Conservation (phyloP, 2,888 invertebrate species). For the Saturnia pavonia region DNA sequence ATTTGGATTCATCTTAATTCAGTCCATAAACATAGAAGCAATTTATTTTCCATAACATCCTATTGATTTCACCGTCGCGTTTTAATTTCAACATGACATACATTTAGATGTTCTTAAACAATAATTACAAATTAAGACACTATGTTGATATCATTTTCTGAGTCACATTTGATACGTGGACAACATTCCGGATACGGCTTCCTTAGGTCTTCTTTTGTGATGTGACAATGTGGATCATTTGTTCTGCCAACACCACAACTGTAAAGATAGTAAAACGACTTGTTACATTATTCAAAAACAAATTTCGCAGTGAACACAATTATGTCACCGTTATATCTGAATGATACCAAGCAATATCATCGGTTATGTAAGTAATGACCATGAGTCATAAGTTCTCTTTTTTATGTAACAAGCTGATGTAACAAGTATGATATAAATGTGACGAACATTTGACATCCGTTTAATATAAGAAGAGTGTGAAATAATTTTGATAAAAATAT, state of each 20-base stretch:
- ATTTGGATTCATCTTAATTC: neutral
- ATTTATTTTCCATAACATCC: neutral
- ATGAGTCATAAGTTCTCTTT: too few relatives aligned
- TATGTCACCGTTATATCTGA: too few relatives aligned
- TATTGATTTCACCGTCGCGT: neutral
- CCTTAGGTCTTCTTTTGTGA: constrained; percentile 46
- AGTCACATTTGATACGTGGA: constrained; percentile 50
- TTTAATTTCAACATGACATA: neutral
- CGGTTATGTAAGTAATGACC: too few relatives aligned
- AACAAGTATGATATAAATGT: too few relatives aligned
- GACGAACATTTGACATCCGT: too few relatives aligned
- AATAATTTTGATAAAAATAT: too few relatives aligned
- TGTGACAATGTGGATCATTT: constrained; percentile 47
- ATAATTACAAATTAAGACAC: neutral
- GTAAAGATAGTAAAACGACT: constrained; percentile 30
- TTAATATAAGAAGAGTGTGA: too few relatives aligned
- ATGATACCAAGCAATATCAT: too few relatives aligned
- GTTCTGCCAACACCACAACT: constrained; percentile 55
- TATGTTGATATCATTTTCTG: constrained; percentile 16
- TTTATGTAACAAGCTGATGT: too few relatives aligned
- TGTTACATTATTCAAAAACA: neutral
- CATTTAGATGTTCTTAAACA: constrained; percentile 6
- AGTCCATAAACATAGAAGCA: neutral
- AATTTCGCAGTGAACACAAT: too few relatives aligned
- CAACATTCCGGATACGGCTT: constrained; percentile 63